phyloP scores from a whole-genome alignment of 2,888 invertebrate species.

The Dryobota labecula region DNA sequence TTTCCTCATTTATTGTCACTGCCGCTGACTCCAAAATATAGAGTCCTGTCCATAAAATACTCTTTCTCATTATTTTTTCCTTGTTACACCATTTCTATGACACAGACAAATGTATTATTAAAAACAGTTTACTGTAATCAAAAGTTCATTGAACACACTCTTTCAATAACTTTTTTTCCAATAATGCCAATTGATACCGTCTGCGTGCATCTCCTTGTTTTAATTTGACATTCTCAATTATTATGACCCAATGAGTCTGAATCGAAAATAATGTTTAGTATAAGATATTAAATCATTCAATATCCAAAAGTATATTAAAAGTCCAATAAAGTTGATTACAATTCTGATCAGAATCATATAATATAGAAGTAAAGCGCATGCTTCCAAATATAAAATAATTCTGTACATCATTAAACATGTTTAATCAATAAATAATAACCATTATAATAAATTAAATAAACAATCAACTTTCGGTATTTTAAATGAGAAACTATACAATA shows the following conservation, averaged over 20 bases:
- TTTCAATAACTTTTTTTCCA: slow-evolving; percentile 10
- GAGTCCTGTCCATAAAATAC: background rate
- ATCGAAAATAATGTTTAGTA: background rate
- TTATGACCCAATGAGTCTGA: slow-evolving; percentile 4
- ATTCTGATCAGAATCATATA: slow-evolving; percentile 22
- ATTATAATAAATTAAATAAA: background rate
- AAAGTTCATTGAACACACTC: slow-evolving; percentile 26
- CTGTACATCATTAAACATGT: background rate
- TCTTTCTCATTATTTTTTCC: background rate
- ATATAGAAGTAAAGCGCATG: background rate
- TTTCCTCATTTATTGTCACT: background rate
- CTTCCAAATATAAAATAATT: background rate
- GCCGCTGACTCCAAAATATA: too few relatives aligned
- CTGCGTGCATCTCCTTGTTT: slow-evolving; percentile 11
- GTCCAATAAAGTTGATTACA: background rate
- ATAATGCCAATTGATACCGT: slow-evolving; percentile 37
- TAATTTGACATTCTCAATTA: slow-evolving; percentile 6
- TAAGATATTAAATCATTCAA: background rate
- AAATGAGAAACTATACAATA: slow-evolving; percentile 17
- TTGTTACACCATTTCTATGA: background rate
- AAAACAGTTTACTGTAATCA: slow-evolving; percentile 2
- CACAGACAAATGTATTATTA: background rate
- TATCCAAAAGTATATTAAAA: background rate
- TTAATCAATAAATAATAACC: background rate
- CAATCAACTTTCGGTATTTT: background rate